Base-by-base conservation (phyloP, 2,113 vertebrate genomes). In the Polypterus bichir region DNA sequence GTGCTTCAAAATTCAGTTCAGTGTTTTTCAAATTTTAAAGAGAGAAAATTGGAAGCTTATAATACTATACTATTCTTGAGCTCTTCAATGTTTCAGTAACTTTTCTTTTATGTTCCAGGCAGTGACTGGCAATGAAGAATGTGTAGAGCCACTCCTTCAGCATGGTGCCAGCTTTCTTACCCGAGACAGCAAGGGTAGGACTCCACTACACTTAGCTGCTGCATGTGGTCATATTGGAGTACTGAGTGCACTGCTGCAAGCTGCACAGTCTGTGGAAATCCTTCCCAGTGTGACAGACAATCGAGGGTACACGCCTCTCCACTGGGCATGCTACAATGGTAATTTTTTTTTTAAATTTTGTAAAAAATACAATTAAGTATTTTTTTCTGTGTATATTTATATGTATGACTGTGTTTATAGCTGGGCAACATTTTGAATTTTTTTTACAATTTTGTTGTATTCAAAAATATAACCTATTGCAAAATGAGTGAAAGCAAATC, bases 311-410 rank as follows among this genome's bases (percentile, higher is more conserved):
- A 98, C 96, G 9, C 93, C 96, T 5, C 89, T 99, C 69, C 96
- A 99, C 61, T 99, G 95, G 96, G 93, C 96, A 76, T 97, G 93
- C 83, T 99, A 99, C 69, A 98, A 97, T 55, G 96, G 96, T 99
- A 89, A 47, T 47, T 4, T 4, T 47, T 46, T 3, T 47, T 44
- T 57, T 27, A 57, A 44, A 11, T 55, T 55, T 10, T 10, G 44
- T 11, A 55, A 55, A 11, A 8, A 55, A 48, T 65, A 61, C 66
- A 4, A 55, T 0, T 27, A 47, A 5, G 4, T 48, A 44, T 60
- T 60, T 60, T 6, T 7, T 11, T 9, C 45, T 58, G 45, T 54
- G 2, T 54, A 54, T 54, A 54, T 54, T 9, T 54, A 54, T 54
- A 54, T 54, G n/a, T 54, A 54, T 54, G n/a, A 9, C 8, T 54